Conservation (phyloP, 2,888 invertebrate species). For the Thelaira solivaga region DNA sequence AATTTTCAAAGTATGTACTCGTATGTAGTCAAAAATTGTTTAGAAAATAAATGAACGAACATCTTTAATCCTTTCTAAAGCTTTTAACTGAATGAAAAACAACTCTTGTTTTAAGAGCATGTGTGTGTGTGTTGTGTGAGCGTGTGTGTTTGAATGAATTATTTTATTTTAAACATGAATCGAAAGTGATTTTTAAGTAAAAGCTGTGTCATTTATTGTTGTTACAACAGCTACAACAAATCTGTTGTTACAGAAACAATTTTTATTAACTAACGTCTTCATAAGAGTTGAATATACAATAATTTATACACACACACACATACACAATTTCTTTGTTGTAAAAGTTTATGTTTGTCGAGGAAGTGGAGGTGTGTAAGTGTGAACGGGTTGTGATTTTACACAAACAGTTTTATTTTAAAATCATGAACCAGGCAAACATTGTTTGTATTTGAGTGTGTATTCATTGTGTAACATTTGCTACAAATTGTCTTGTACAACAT, state of each 20-base stretch:
- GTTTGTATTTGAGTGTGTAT: slow-evolving; percentile 5
- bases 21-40: slow-evolving; percentile 49
- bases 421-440: slow-evolving; percentile 25
- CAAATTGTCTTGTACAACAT: slow-evolving; percentile 67
- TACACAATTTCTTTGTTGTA: too few species aligned
- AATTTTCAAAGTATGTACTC: slow-evolving; percentile 35
- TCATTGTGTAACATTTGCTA: slow-evolving; percentile 67
- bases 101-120: neutral
- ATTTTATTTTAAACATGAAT: slow-evolving; percentile 47
- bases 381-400: slow-evolving; percentile 52
- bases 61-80: slow-evolving; percentile 62
- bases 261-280: slow-evolving; percentile 33
- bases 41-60: slow-evolving; percentile 56
- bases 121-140: neutral
- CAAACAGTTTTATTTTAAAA: slow-evolving; percentile 13
- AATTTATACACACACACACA: too few species aligned
- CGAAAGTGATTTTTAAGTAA: slow-evolving; percentile 65
- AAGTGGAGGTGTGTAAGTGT: slow-evolving; percentile 2
- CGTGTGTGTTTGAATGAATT: slow-evolving; percentile 23
- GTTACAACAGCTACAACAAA: slow-evolving; percentile 34
- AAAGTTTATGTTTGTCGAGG: too few species aligned
- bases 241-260: slow-evolving; percentile 44
- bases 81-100: slow-evolving; percentile 34
- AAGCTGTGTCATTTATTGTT: slow-evolving; percentile 63
- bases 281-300: neutral